Base-by-base conservation (phyloP, 2,888 invertebrate species). In the Diarsia mendica region DNA sequence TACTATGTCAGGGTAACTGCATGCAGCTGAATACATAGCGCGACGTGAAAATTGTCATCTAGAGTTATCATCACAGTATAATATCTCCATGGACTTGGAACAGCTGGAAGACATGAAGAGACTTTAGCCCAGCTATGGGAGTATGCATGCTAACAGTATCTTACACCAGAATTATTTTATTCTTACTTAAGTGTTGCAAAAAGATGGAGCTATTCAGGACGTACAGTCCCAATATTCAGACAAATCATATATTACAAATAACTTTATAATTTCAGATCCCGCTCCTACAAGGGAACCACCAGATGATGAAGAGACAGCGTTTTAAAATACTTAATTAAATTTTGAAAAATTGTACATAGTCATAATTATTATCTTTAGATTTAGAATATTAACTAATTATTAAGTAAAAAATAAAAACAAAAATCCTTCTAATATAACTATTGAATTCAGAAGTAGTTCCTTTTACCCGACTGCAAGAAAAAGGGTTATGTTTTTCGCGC, bases 261-360 rank as follows among this genome's bases (percentile, higher is more conserved):
- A 44, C 18, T 73, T 13, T 1, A 28, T 64, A 9, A 6, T 83
- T 82, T 72, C 72, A 82, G 82, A 6, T 23, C 23, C 23, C 0
- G 55, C 82, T 18, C 60, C 82, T 20, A 70, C 72, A 13, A 75
- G 72, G 63, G 82, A 83, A 55, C 67, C 72, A 0, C 69, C 46
- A 33, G 64, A 70, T 55, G 60, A 72, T 0, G 83, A 83, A 51
- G 82, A 82, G n/a, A 83, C 82, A 18, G 60, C 76, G 10, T 64
- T 82, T 65, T 82, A 70, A 71, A 13, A 66, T n/a, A 53, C 10
- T 20, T 44, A n/a, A 8, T 48, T 28, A 18, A 13, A 23, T 28
- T 28, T 48, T 51, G 6, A 8, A 4, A 48, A 72, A 46, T 58
- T 78, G 55, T 58, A 55, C 9, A 64, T 46, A 39, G 23, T 18